These are phyloP conservation scores for Chesias legatella DNA, from an alignment of 2,888 invertebrate genomes.

Conservation along the genomic window DNA sequence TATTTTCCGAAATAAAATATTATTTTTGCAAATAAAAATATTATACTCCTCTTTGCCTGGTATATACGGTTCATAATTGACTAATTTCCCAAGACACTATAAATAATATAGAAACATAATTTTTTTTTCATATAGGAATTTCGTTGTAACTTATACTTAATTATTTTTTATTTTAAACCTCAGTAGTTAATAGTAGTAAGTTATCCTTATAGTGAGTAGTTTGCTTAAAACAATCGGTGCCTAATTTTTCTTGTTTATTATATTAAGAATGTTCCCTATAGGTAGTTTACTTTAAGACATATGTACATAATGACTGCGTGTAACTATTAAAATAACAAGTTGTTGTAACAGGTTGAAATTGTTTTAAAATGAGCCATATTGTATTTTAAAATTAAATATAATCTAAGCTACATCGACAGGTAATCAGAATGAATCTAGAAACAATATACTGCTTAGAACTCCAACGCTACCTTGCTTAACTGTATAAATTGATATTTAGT, in stretches of 20 bases:
- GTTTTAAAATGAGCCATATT: constrained; percentile 8
- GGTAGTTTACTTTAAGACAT: constrained; percentile 32
- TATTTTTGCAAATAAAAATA: too few relatives aligned
- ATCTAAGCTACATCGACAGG: constrained; percentile 1
- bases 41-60: constrained; percentile 7
- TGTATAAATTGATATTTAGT: constrained; percentile 18
- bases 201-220: constrained; percentile 49
- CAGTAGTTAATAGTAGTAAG: constrained; percentile 30
- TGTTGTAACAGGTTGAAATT: constrained; percentile 12
- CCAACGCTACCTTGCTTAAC: constrained; percentile 4
- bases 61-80: constrained; percentile 39
- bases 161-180: constrained; percentile 9
- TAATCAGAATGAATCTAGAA: background rate
- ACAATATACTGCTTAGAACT: background rate
- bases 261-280: constrained; percentile 28
- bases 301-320: constrained; percentile 40
- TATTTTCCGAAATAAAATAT: too few relatives aligned
- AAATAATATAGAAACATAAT: constrained; percentile 25
- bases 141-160: constrained; percentile 8
- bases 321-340: constrained; percentile 27
- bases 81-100: constrained; percentile 14
- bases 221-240: constrained; percentile 63
- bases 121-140: constrained; percentile 26
- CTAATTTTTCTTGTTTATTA: constrained; percentile 51
- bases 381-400: constrained; percentile 9